Evolutionary conservation across 2,797 vertebrate genomes (phyloP).

Genomic region (Rhinella marina): DNA sequence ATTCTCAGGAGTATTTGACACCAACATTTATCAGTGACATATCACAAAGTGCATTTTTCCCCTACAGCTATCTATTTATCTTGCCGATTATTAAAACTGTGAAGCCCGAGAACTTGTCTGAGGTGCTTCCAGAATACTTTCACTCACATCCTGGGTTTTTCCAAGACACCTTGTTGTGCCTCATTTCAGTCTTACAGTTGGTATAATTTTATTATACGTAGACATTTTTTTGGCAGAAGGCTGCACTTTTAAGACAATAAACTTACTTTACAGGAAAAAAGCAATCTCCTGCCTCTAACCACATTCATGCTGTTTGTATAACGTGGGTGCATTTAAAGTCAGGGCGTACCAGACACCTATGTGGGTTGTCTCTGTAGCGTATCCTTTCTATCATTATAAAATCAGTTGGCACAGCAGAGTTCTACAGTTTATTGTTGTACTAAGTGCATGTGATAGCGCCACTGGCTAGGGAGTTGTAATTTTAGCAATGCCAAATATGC

Average conservation of each 20-base stretch:
- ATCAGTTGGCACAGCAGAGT: slow-evolving; percentile 18
- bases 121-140: slow-evolving; percentile 30
- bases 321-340: slow-evolving; percentile 14
- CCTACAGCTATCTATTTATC: slow-evolving; percentile 25
- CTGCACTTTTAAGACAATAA: slow-evolving; percentile 9
- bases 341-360: slow-evolving; percentile 23
- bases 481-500: slow-evolving; percentile 37
- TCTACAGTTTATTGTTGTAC: slow-evolving; percentile 47
- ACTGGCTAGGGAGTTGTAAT: slow-evolving; percentile 50
- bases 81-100: neutral
- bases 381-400: slow-evolving; percentile 36
- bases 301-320: slow-evolving; percentile 34
- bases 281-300: neutral
- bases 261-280: slow-evolving; percentile 7
- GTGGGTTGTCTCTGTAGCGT: slow-evolving; percentile 32
- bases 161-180: slow-evolving; percentile 27
- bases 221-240: slow-evolving; percentile 23
- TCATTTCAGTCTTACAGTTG: slow-evolving; percentile 25
- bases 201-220: slow-evolving; percentile 16
- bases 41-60: slow-evolving; percentile 29
- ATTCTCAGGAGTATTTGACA: neutral
- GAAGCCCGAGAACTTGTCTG: neutral
- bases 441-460: slow-evolving; percentile 34
- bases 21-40: slow-evolving; percentile 17
- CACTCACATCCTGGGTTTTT: neutral